Base-by-base conservation (phyloP, 2,113 vertebrate species). In the Thamnophis sirtalis region DNA sequence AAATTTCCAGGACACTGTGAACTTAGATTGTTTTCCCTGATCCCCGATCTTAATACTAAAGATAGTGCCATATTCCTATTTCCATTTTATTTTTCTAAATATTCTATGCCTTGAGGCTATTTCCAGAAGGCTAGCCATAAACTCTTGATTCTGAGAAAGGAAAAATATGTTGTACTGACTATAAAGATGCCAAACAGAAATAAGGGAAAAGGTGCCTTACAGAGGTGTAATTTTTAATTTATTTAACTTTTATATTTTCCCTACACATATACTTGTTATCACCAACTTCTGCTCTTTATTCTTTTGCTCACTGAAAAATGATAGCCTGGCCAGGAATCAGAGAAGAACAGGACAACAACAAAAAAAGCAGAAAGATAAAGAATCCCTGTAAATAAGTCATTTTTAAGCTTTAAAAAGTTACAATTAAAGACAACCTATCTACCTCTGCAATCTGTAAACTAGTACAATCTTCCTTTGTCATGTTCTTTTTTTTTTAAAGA, bases 1-100 rank as follows among this genome's bases (percentile, higher is more conserved):
- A 91, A 90, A 68, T 54, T 28, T 93, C 9, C 24, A 93, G 56
- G 50, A 28, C 87, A 87, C 92, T 91, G 49, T 55, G 88, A 93
- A 51, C 89, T 85, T 86, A 92, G 33, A 89, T 87, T 86, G 33
- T 17, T 49, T 68, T 68, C 43, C 84, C 50, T 86, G 80, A 86
- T 90, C 49, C 50, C 38, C 73, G 80, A 68, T 90, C 49, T 73
- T 90, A 87, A 28, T 56, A 26, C 58, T 73, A 90, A 50, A 89
- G 43, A 92, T 28, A 15, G 87, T 92, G 50, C 58, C 56, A 86
- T 87, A 87, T 87, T 63, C 38, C 68, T 90, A 92, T 0, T 89
- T 93, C 73, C 49, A 3, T 93, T 33, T 80, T 5, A 53, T 26
- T 93, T 93, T 93, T 92, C 4, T 73, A 88, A 6, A 58, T 15